Conservation (phyloP, 2,888 invertebrate genomes). For the Pemphredon lugubris region DNA sequence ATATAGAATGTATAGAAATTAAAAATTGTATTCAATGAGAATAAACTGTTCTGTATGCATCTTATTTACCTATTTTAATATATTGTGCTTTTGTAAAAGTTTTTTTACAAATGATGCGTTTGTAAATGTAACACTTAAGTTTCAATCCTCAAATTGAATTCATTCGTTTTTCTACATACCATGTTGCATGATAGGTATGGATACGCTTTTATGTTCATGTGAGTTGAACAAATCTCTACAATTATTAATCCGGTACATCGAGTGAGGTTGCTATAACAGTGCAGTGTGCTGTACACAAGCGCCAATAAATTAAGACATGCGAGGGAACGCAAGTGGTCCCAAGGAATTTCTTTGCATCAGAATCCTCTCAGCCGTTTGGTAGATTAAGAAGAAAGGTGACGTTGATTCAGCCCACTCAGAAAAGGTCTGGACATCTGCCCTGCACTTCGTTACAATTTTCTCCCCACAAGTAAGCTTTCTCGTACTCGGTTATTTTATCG, state of each 20-base stretch:
- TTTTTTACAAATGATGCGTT: no score
- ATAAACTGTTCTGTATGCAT: no score
- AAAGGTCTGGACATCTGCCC: slow-evolving; percentile 80
- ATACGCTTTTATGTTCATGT: no score
- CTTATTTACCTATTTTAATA: no score
- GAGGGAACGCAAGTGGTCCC: slow-evolving; percentile 26
- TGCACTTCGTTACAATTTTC: slow-evolving; percentile 81
- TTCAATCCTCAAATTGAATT: no score
- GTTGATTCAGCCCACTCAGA: slow-evolving; percentile 40
- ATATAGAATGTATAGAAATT: no score
- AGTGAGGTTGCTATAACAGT: slow-evolving; percentile 1
- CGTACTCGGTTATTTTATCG: slow-evolving; percentile 82
- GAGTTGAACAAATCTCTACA: background rate
- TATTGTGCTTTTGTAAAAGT: no score
- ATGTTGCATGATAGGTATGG: no score
- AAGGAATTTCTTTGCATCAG: background rate
- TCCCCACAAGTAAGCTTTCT: slow-evolving; percentile 79
- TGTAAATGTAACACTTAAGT: no score
- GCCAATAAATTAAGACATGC: slow-evolving; percentile 1
- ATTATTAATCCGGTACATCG: background rate
- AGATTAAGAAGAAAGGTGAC: slow-evolving; percentile 34
- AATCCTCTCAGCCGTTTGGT: background rate
- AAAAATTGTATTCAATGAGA: no score
- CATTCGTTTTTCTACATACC: no score
- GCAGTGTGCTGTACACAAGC: slow-evolving; percentile 1